These are phyloP conservation scores for Andrena trimmerana DNA, from an alignment of 2,888 invertebrate species.

Conservation along the genomic window DNA sequence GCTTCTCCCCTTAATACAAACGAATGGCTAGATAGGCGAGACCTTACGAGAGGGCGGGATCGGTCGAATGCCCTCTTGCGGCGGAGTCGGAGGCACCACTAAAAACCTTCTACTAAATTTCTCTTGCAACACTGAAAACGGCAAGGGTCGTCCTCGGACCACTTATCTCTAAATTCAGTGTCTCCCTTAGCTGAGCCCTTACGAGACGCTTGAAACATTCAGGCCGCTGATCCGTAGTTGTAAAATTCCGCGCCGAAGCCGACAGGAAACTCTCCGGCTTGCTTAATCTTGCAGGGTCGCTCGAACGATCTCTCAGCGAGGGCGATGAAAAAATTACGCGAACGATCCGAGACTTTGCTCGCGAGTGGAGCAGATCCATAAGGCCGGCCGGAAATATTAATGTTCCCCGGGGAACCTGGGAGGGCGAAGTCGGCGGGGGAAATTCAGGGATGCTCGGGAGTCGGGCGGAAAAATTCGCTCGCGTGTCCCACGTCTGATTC, in stretches of 20 bases:
- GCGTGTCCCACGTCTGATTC: background rate
- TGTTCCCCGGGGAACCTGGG: background rate
- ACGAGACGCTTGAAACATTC: slow-evolving; percentile 14
- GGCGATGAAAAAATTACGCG: slow-evolving; percentile 20
- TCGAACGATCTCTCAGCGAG: background rate
- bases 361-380: background rate
- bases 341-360: slow-evolving; percentile 11
- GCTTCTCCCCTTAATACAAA: no score
- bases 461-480: slow-evolving; percentile 19
- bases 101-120: no score
- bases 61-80: no score
- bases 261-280: background rate
- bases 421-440: no score
- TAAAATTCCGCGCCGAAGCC: background rate
- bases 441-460: background rate
- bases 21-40: no score
- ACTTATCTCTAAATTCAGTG: background rate
- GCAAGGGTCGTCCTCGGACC: background rate
- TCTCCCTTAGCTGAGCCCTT: background rate
- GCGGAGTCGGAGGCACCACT: no score
- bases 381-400: slow-evolving; percentile 22
- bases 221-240: background rate
- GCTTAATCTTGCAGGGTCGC: slow-evolving; percentile 9
- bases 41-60: no score
- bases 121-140: background rate